Conservation (phyloP, 2,113 vertebrate genomes). For the Fregata magnificens region DNA sequence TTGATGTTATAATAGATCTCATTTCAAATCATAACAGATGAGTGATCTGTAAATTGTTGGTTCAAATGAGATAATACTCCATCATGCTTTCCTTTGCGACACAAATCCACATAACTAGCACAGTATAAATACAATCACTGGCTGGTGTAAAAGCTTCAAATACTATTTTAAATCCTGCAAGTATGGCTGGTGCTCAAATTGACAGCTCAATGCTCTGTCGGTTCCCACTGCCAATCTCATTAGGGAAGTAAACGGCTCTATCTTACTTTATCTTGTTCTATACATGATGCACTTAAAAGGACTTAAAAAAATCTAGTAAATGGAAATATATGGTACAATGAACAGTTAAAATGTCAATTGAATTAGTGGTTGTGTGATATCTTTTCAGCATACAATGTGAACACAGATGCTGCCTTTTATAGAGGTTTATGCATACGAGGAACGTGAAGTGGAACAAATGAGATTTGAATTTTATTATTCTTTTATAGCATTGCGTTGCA, state of each 20-base stretch:
- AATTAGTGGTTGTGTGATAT: constrained; percentile 34
- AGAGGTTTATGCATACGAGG: constrained; percentile 54
- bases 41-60: constrained; percentile 22
- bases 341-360: constrained; percentile 62
- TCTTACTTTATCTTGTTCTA: constrained; percentile 36
- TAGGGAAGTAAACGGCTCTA: background rate
- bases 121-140: constrained; percentile 35
- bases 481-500: constrained; percentile 62
- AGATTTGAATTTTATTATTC: constrained; percentile 77
- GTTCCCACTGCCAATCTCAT: constrained; percentile 11
- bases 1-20: background rate
- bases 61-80: constrained; percentile 18
- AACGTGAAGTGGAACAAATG: constrained; percentile 75
- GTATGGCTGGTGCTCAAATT: constrained; percentile 32
- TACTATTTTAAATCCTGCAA: constrained; percentile 47
- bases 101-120: constrained; percentile 36
- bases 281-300: constrained; percentile 47
- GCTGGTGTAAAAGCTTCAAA: constrained; percentile 33
- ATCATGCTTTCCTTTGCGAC: background rate
- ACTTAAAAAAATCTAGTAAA: constrained; percentile 51
- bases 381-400: constrained; percentile 31
- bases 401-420: constrained; percentile 55
- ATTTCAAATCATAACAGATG: constrained; percentile 38
- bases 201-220: constrained; percentile 44
- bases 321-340: constrained; percentile 62